Conservation (phyloP, 2,797 vertebrate genomes). For the Basileuterus tristriatus region DNA sequence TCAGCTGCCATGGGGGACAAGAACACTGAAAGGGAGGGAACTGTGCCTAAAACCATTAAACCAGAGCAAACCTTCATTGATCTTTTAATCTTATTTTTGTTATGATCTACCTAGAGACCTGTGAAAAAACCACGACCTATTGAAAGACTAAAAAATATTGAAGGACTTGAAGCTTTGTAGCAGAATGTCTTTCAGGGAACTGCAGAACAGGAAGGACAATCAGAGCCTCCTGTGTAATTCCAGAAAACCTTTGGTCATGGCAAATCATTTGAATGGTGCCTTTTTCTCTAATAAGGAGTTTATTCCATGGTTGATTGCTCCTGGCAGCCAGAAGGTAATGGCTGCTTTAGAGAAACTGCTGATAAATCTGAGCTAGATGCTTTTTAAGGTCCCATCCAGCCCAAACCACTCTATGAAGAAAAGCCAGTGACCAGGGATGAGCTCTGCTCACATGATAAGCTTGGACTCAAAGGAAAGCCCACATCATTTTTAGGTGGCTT, state of each 20-base stretch:
- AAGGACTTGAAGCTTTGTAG: not conserved
- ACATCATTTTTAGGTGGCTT: not conserved
- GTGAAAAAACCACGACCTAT: not conserved
- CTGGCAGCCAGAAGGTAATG: not conserved
- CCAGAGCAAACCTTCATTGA: not conserved
- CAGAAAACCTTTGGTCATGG: not conserved
- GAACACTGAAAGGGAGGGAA: not conserved
- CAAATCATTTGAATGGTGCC: not conserved
- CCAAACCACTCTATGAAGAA: not conserved
- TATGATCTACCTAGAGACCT: not conserved
- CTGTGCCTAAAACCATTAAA: not conserved
- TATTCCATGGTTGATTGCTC: not conserved
- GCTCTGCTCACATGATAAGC: accelerated
- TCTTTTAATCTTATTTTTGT: not conserved
- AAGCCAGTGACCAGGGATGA: not conserved
- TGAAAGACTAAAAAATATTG: not conserved
- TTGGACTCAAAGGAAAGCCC: not conserved
- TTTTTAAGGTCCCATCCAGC: not conserved
- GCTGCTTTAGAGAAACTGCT: not conserved
- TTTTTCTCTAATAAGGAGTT: not conserved
- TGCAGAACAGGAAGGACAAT: not conserved
- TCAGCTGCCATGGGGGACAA: not conserved
- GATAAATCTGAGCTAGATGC: not conserved
- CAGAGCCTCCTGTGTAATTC: not conserved
- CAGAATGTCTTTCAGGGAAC: not conserved